A percentile compares a stretch with the other conserved stretches of the same genome.
Evolutionary conservation across 2,888 invertebrate species (phyloP).

Genomic region (Orgyia antiqua): DNA sequence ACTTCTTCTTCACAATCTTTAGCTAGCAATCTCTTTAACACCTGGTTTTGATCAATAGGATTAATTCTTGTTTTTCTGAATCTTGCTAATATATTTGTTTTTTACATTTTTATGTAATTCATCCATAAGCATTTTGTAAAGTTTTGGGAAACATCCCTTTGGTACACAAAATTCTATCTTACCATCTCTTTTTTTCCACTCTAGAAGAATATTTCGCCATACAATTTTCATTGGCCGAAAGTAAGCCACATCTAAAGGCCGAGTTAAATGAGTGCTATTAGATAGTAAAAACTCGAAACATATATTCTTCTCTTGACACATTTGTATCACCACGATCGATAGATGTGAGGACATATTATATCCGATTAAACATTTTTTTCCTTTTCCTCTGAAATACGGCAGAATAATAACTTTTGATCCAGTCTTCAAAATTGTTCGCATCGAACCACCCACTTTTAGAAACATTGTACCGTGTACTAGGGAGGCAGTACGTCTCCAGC

Average conservation of each 20-base stretch:
- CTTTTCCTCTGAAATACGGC: constrained; percentile 21
- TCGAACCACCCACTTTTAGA: constrained; percentile 43
- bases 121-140: too few species aligned
- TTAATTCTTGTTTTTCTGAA: too few species aligned
- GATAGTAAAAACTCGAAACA: constrained; percentile 1
- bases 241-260: constrained; percentile 2
- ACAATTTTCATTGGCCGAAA: constrained; percentile 2
- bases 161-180: too few species aligned
- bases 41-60: too few species aligned
- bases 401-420: constrained; percentile 27
- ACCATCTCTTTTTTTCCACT: too few species aligned
- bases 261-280: constrained; percentile 3
- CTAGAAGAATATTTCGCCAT: constrained; percentile 3
- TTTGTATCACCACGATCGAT: constrained; percentile 2
- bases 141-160: too few species aligned
- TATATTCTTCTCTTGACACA: constrained; percentile 2
- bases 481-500: constrained; percentile 36
- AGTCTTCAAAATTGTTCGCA: constrained; percentile 33
- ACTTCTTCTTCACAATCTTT: constrained; percentile 6
- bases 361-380: too few species aligned
- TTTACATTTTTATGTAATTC: too few species aligned
- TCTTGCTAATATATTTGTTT: too few species aligned
- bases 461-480: constrained; percentile 42
- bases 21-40: not conserved
- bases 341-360: constrained; percentile 30